These are phyloP conservation scores for Pachypsylla venusta DNA, from an alignment of 1,140 invertebrate genomes.

Conservation along the genomic window DNA sequence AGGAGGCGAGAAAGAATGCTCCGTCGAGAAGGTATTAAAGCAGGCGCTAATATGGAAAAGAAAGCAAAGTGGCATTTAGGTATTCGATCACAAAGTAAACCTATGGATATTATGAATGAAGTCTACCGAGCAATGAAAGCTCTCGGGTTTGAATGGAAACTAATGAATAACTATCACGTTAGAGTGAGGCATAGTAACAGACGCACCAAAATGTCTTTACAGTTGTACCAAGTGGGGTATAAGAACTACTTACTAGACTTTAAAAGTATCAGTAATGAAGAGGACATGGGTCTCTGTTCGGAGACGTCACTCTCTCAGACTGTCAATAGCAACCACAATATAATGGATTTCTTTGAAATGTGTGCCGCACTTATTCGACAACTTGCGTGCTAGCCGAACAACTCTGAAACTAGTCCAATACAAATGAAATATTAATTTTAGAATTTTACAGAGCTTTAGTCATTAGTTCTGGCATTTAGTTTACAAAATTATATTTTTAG, in stretches of 20 bases:
- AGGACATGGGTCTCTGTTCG: conserved; percentile 31
- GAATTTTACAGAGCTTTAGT: no score
- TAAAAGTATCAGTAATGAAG: conserved; percentile 77
- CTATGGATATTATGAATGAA: conserved; percentile 99
- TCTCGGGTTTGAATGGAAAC: conserved; percentile 96
- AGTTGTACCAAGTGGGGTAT: conserved; percentile 97
- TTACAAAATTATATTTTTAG: no score
- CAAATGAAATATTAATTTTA: no score
- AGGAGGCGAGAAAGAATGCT: conserved; percentile 45
- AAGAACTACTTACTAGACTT: conserved; percentile 96
- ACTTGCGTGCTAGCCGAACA: conserved; percentile 83
- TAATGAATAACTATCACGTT: conserved; percentile 90
- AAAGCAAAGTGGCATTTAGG: conserved; percentile 97
- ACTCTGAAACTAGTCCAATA: no score
- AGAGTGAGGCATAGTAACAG: conserved; percentile 80
- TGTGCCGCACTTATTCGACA: conserved; percentile 96
- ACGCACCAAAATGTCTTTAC: conserved; percentile 93
- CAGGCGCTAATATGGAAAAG: conserved; percentile 51
- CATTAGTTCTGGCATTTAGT: no score
- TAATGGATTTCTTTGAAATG: conserved; percentile 99
- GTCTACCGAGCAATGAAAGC: conserved; percentile 98
- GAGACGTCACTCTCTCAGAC: conserved; percentile 26
- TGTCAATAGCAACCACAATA: conserved; percentile 52
- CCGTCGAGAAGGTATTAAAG: conserved; percentile 21
- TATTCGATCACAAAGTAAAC: conserved; percentile 96